Percentiles rank a stretch among this genome's conserved stretches.
Evolutionary conservation across 2,888 invertebrate genomes (phyloP).

Genomic region (Ormyrus rosae): DNA sequence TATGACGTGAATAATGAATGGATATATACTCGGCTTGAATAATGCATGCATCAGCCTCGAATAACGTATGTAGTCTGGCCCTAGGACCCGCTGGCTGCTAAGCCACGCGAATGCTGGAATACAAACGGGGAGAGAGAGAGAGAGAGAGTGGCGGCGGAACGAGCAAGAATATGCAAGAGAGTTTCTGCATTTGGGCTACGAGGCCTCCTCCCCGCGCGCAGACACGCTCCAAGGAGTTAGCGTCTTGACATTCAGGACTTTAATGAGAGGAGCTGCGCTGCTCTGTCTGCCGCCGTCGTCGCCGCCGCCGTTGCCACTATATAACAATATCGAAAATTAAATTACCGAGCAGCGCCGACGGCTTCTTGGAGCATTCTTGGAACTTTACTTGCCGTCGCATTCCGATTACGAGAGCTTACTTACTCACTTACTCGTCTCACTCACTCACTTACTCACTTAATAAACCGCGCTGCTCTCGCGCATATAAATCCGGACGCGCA

Average conservation of each 20-base stretch:
- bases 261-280: constrained; percentile 35
- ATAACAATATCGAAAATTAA: no score
- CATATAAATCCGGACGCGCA: no score
- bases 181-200: constrained; percentile 1
- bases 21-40: constrained; percentile 67
- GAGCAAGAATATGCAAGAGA: constrained; percentile 26
- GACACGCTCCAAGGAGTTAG: constrained; percentile 24
- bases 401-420: no score
- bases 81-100: constrained; percentile 13
- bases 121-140: neutral
- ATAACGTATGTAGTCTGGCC: constrained; percentile 61
- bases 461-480: no score
- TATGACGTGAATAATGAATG: constrained; percentile 71
- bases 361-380: no score
- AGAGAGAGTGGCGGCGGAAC: constrained; percentile 8
- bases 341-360: no score
- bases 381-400: no score
- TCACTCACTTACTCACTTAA: no score
- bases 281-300: neutral
- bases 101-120: neutral
- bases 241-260: constrained; percentile 31
- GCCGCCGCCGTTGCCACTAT: no score
- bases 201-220: neutral
- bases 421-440: no score
- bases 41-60: constrained; percentile 69